Evolutionary conservation across 1,140 invertebrate genomes (phyloP), one percentile per base, ranked within the genome.

Genomic region (Mycetomoellerius zeteki): DNA sequence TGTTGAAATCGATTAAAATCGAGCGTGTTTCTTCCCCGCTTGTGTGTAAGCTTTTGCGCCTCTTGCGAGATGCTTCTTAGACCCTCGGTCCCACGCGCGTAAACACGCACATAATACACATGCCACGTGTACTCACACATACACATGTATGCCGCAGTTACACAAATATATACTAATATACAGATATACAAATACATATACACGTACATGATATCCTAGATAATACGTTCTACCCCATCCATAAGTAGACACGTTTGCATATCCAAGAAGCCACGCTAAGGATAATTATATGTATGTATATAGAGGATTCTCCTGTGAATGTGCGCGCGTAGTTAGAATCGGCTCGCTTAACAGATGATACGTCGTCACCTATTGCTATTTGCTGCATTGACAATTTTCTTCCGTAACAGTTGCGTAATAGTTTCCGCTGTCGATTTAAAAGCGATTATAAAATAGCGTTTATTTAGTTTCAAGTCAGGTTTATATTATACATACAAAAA

Each of bases 11-110:
- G 54, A 76, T 62, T 58, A 37, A 60, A 52, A 19, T 60, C 62
- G 37, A 65, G 43, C 62, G 75, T 82, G 69, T 89, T 86, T 69
- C 62, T 62, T 85, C 71, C 85, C 67, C 89, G 91, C 88, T 93
- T 90, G 64, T 75, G 88, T 87, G 84, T 86, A 75, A 92, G 92
- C 92, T 93, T 93, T 92, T 90, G 91, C 92, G 88, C 92, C 78
- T 91, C 69, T 88, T 88, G 90, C 88, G 80, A 89, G 56, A 86
- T 62, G 88, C 88, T 89, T 89, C 37, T 43, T 86, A 77, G 62
- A 58, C 14, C 84, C 76, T 71, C 78, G 58, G 64, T 24, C 60
- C 52, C 64, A 30, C 30, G 56, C 27, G 24, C 33, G 37, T 16
- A 73, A 19, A 52, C 21, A 56, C 12, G 75, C 12, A 80, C 47